Conservation (phyloP, 2,113 vertebrate genomes). For the Labeo rohita region DNA sequence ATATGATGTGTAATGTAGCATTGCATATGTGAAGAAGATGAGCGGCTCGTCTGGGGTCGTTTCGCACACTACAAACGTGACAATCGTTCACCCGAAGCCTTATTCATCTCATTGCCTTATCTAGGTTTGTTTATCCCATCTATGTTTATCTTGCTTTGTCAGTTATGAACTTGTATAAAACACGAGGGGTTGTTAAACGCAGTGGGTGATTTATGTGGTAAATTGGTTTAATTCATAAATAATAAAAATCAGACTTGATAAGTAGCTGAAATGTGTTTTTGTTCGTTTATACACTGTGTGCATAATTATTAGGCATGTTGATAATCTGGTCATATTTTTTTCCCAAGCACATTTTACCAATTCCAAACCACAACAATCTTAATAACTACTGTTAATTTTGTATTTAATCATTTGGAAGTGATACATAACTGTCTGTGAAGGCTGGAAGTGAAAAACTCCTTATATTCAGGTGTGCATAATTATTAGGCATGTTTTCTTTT, state of each 20-base stretch:
- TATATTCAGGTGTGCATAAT: too few relatives aligned
- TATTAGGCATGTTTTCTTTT: too few relatives aligned
- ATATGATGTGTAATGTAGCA: background rate
- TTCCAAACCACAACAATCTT: too few relatives aligned
- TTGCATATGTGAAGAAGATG: background rate
- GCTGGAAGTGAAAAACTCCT: too few relatives aligned
- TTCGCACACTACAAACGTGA: background rate
- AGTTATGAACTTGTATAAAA: too few relatives aligned
- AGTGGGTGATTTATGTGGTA: background rate
- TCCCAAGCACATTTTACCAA: too few relatives aligned
- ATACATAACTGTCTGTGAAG: too few relatives aligned
- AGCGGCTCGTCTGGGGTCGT: background rate
- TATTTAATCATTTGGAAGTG: too few relatives aligned
- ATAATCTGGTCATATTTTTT: too few relatives aligned
- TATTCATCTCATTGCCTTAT: background rate
- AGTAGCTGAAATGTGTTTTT: background rate
- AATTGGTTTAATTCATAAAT: background rate
- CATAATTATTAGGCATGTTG: too few relatives aligned
- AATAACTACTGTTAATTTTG: too few relatives aligned
- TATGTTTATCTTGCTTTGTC: background rate
- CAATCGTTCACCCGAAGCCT: background rate
- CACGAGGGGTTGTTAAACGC: background rate
- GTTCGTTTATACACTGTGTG: too few relatives aligned
- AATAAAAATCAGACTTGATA: background rate
- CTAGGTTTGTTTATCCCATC: background rate